Conservation (phyloP, 2,113 vertebrate genomes). For the Macaca nemestrina region DNA sequence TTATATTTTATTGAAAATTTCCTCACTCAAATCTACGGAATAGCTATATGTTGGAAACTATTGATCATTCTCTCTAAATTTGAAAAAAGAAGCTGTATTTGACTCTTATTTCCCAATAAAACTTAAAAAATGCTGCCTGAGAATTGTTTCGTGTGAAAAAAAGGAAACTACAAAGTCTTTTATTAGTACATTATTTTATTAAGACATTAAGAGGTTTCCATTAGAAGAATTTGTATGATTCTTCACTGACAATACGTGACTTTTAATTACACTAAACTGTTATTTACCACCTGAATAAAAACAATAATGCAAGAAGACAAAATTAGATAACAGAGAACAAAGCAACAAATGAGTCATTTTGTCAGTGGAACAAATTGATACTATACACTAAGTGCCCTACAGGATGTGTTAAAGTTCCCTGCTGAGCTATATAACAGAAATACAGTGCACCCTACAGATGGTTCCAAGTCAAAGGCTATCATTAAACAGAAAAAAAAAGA, state of each 20-base stretch:
- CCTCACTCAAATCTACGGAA: conserved; percentile 9
- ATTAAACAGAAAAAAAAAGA: conserved; percentile 48
- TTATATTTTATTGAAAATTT: conserved; percentile 43
- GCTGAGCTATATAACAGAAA: conserved; percentile 74
- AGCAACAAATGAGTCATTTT: conserved; percentile 78
- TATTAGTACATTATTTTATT: conserved; percentile 46
- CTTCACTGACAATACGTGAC: conserved; percentile 34
- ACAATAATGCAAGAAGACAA: conserved; percentile 73
- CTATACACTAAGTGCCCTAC: conserved; percentile 68
- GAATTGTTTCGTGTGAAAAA: not conserved
- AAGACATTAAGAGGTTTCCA: not conserved
- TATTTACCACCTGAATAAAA: conserved; percentile 80
- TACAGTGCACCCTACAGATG: conserved; percentile 56
- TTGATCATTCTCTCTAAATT: conserved; percentile 18
- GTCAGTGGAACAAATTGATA: conserved; percentile 78
- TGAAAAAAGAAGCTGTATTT: not conserved
- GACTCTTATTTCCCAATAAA: not conserved
- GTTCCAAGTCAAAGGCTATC: conserved; percentile 71
- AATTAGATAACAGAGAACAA: conserved; percentile 69
- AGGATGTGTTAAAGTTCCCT: conserved; percentile 70
- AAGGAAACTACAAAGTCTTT: conserved; percentile 32
- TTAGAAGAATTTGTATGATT: not conserved
- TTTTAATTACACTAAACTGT: conserved; percentile 68
- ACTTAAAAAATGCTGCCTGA: not conserved
- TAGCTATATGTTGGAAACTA: not conserved